phyloP scores from a whole-genome alignment of 2,888 invertebrate species.

The Chesias legatella region DNA sequence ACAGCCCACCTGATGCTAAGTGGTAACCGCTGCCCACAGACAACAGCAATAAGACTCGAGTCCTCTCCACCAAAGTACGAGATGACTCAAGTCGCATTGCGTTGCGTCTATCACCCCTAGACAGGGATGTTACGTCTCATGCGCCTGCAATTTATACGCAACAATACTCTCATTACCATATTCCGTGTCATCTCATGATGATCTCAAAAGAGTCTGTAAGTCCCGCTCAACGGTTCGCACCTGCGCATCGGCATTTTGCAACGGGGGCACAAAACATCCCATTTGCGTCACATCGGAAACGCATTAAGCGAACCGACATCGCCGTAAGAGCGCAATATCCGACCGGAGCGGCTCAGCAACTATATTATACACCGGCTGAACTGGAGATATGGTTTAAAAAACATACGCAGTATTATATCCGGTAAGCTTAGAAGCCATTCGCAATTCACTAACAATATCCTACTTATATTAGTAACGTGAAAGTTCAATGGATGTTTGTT shows the following conservation, averaged over 20 bases:
- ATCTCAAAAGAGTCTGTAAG: slow-evolving; percentile 27
- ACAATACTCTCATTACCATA: slow-evolving; percentile 13
- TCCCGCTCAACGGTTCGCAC: slow-evolving; percentile 40
- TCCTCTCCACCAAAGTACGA: no score
- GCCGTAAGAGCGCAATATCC: slow-evolving; percentile 73
- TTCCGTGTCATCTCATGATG: slow-evolving; percentile 15
- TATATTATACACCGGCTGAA: slow-evolving; percentile 15
- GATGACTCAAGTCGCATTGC: no score
- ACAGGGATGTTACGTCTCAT: no score
- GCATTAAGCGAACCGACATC: slow-evolving; percentile 65
- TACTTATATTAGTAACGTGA: no score
- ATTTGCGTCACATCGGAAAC: slow-evolving; percentile 77
- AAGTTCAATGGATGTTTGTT: no score
- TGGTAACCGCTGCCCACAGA: no score
- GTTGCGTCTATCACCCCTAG: no score
- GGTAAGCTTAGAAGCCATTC: no score
- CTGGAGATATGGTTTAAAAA: slow-evolving; percentile 12
- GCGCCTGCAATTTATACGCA: no score
- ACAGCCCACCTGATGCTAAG: no score
- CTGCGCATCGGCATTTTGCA: slow-evolving; percentile 37
- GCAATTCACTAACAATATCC: no score
- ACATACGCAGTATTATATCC: neutral
- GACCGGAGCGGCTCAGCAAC: slow-evolving; percentile 40
- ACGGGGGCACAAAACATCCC: slow-evolving; percentile 57
- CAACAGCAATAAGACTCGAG: no score